Base-by-base conservation (phyloP, 1,140 invertebrate species). In the Panulirus ornatus region DNA sequence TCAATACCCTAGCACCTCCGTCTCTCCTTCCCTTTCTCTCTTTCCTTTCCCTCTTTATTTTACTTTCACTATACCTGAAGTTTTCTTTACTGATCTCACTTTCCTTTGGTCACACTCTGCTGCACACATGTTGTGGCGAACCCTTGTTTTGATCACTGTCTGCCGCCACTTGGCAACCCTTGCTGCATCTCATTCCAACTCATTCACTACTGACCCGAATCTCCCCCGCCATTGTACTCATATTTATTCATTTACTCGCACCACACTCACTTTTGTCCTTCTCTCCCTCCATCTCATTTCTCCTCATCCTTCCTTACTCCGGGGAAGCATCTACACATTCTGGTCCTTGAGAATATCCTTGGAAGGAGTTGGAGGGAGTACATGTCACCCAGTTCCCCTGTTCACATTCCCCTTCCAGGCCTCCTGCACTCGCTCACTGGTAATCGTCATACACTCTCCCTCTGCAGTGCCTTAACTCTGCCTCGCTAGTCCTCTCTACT, bases 181-280 rank as follows among this genome's bases (percentile, higher is more conserved):
- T 36, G n/a, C 82, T 84, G 63, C 82, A 84, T 84, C 82, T 84
- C 82, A 71, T 71, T 73, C 66, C 66, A n/a, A 44, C 63, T 83
- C 81, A 40, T 83, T 83, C 81, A 38, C 81, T 84, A 9, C 38
- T 84, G 82, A 84, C 82, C 82, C 30, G 82, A 71, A 44, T 84
- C 82, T 84, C 3, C n/a, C 70, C 63, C 42, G 42, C 75, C 42
- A 3, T 22, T 22, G 54, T 0, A 1, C 19, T 58, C 54, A 19
- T 1, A 22, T 58, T 3, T 58, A 58, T 58, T 58, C 16, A 58
- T 58, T 58, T 58, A 58, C 6, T 14, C 54, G 22, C n/a, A n/a
- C 38, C 1, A 1, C 40, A 1, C 73, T 44, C 70, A 34, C n/a
- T n/a, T n/a, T 73, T 42, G 3, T 70, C 22, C 42, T 66, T 42